Conservation (phyloP, 1,140 invertebrate species). For the Diachasmimorpha longicaudata region DNA sequence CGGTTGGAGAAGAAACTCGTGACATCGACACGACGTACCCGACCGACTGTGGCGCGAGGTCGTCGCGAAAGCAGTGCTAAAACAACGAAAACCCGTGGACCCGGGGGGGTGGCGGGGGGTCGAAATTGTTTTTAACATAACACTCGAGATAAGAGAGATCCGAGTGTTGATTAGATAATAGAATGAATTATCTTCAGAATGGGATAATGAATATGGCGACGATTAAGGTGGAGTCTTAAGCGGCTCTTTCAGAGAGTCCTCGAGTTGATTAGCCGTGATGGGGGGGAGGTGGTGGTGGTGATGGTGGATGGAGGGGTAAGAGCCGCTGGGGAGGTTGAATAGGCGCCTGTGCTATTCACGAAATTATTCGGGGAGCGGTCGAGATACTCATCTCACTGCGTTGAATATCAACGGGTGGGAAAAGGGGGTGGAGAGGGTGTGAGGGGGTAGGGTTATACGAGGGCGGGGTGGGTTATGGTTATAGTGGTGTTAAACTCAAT, state of each 20-base stretch:
- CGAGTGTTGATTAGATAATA: conserved; percentile 15
- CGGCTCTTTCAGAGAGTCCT: conserved; percentile 30
- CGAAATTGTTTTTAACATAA: not conserved
- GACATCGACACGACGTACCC: conserved; percentile 31
- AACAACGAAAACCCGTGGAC: not conserved
- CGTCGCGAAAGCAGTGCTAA: conserved; percentile 2
- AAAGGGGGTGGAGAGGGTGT: not conserved
- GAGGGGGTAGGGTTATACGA: not conserved
- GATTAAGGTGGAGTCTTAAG: conserved; percentile 8
- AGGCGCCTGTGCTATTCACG: conserved; percentile 31
- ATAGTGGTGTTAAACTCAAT: conserved; percentile 20
- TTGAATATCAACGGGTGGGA: conserved; percentile 11
- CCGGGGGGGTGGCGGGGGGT: too few species aligned
- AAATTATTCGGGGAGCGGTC: conserved; percentile 35
- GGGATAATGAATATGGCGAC: conserved; percentile 10
- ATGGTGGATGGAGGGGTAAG: not conserved
- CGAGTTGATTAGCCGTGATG: conserved; percentile 46
- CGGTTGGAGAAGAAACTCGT: conserved; percentile 23
- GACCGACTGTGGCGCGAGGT: conserved; percentile 13
- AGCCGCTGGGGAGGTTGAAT: conserved; percentile 27
- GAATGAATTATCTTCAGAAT: conserved; percentile 2
- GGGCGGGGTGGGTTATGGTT: conserved; percentile 16
- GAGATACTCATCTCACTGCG: conserved; percentile 25
- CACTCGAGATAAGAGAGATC: not conserved
- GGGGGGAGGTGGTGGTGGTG: conserved; percentile 20